Conservation (phyloP, 2,113 vertebrate species). For the Boleophthalmus pectinirostris region DNA sequence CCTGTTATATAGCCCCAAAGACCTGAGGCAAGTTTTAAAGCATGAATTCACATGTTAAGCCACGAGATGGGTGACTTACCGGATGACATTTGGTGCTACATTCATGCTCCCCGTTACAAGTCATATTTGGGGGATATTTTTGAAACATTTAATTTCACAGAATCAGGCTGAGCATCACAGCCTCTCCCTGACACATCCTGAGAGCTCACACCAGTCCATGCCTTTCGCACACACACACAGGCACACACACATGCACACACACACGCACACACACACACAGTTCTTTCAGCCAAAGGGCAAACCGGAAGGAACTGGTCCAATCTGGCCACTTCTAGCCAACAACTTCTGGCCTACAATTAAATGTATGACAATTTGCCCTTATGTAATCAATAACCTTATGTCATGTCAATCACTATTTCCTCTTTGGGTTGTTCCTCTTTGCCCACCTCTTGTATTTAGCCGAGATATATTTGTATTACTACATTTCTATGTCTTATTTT, state of each 20-base stretch:
- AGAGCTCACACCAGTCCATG: constrained; percentile 2
- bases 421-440: too few relatives aligned
- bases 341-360: neutral
- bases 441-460: too few relatives aligned
- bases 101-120: constrained; percentile 16
- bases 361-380: too few relatives aligned
- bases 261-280: constrained; percentile 11
- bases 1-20: constrained; percentile 5
- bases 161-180: constrained; percentile 9
- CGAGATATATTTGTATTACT: too few relatives aligned
- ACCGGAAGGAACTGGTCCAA: constrained; percentile 10
- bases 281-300: constrained; percentile 28
- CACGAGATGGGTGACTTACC: constrained; percentile 22
- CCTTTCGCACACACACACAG: neutral
- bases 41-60: constrained; percentile 42
- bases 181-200: constrained; percentile 15
- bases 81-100: constrained; percentile 19
- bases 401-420: too few relatives aligned
- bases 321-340: constrained; percentile 4
- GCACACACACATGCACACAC: constrained; percentile 12
- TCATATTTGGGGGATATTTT: constrained; percentile 49
- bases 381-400: too few relatives aligned
- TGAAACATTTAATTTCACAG: constrained; percentile 34
- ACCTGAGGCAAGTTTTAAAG: constrained; percentile 22
- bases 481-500: too few relatives aligned